Percentiles rank a stretch among this genome's conserved stretches.
Conservation (phyloP, 2,797 vertebrate species). For the Siniperca obscura region DNA sequence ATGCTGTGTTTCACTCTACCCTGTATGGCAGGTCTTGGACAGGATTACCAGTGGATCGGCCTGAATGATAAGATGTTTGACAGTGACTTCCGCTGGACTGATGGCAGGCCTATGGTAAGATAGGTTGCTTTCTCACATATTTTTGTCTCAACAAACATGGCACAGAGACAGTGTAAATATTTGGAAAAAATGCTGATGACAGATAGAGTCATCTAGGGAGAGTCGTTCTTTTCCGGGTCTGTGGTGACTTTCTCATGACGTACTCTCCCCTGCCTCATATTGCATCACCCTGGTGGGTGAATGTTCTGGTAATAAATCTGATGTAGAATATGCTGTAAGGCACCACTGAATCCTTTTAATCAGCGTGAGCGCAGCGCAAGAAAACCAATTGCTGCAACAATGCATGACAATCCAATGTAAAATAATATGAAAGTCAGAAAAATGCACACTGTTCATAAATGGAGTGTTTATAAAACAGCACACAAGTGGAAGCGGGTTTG, state of each 20-base stretch:
- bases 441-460: constrained; percentile 3
- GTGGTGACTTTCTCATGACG: constrained; percentile 65
- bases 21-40: constrained; percentile 89
- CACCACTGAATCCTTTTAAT: constrained; percentile 8
- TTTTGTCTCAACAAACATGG: constrained; percentile 67
- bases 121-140: constrained; percentile 54
- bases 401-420: constrained; percentile 1
- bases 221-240: constrained; percentile 45
- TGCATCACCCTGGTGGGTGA: constrained; percentile 36
- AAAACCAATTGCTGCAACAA: constrained; percentile 24
- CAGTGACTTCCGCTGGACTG: constrained; percentile 98
- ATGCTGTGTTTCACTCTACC: constrained; percentile 60
- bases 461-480: constrained; percentile 41
- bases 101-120: constrained; percentile 93
- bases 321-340: constrained; percentile 14
- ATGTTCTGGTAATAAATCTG: constrained; percentile 43
- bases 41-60: constrained; percentile 99
- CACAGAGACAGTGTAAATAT: constrained; percentile 70
- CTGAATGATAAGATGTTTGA: constrained; percentile 99
- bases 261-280: constrained; percentile 37
- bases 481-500: constrained; percentile 37
- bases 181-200: constrained; percentile 53
- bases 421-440: not conserved
- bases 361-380: not conserved
- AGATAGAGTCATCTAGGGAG: constrained; percentile 57